These are phyloP conservation scores for Podilymbus podiceps DNA, from an alignment of 2,113 vertebrate species.

Conservation along the genomic window DNA sequence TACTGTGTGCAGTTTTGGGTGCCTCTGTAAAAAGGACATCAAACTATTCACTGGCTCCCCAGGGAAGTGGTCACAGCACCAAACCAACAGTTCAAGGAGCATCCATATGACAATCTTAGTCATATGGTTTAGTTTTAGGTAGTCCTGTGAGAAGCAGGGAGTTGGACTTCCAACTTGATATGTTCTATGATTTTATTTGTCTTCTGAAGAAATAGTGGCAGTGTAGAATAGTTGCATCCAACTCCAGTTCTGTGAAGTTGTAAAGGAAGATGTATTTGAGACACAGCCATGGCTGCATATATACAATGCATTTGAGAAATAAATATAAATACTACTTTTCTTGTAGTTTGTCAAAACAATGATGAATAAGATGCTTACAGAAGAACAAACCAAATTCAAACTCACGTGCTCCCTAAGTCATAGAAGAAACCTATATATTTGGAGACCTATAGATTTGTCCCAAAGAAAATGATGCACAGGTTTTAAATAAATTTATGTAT, in stretches of 20 bases:
- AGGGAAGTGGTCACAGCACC: neutral
- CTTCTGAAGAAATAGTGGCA: neutral
- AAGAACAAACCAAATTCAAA: neutral
- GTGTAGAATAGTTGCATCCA: neutral
- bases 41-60: neutral
- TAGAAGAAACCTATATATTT: neutral
- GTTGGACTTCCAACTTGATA: neutral
- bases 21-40: neutral
- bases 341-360: neutral
- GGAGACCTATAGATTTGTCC: neutral
- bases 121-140: neutral
- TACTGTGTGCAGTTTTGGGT: neutral
- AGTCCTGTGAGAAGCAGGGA: neutral
- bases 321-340: neutral
- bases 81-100: neutral
- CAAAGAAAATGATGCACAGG: neutral
- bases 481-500: neutral
- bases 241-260: neutral
- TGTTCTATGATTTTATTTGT: neutral
- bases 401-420: neutral
- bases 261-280: neutral
- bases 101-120: fast-evolving
- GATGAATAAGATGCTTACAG: neutral
- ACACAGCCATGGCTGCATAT: neutral
- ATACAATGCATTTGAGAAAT: neutral